Base-by-base conservation (phyloP, 2,113 vertebrate species). In the Gracilinanus agilis region DNA sequence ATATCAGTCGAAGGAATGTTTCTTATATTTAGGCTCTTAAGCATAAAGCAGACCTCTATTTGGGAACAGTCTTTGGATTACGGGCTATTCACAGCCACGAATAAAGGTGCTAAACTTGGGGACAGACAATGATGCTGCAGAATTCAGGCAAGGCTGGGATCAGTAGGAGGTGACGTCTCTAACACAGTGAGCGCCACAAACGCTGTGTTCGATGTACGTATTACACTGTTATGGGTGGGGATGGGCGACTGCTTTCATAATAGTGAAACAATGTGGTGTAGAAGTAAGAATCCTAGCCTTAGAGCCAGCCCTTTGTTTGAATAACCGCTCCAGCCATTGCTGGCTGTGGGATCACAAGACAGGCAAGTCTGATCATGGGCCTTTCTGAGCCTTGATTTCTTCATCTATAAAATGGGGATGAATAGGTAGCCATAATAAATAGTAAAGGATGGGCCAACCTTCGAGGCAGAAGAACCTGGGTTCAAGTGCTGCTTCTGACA, bases 1-100 rank as follows among this genome's bases (percentile, higher is more conserved):
- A 95, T 96, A 96, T 93, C 95, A 92, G 94, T 91, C 95, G 92
- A 95, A 91, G 83, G n/a, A 96, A 92, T 97, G 94, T 97, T 95
- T 94, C 95, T 97, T 97, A 97, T 96, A 97, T 97, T 97, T 98
- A 97, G 95, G 96, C 96, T 93, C 96, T 95, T 97, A 96, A 95
- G 94, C 96, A 96, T 95, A 95, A 96, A 96, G 92, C 96, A 93
- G 96, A 89, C 95, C 94, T 97, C 97, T 96, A 91, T 97, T 97
- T 97, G 95, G 95, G 96, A 96, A 94, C 90, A 90, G 97, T 95
- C 95, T 96, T 97, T 94, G 96, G 96, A 96, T 97, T 96, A 94
- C 58, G 44, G 95, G 95, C 94, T 97, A 89, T 96, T 96, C 97
- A 96, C 93, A 92, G 97, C 96, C 95, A 91, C 34, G 92, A 93